Evolutionary conservation across 1,140 invertebrate genomes (phyloP).

Genomic region (Drosophila parvula): DNA sequence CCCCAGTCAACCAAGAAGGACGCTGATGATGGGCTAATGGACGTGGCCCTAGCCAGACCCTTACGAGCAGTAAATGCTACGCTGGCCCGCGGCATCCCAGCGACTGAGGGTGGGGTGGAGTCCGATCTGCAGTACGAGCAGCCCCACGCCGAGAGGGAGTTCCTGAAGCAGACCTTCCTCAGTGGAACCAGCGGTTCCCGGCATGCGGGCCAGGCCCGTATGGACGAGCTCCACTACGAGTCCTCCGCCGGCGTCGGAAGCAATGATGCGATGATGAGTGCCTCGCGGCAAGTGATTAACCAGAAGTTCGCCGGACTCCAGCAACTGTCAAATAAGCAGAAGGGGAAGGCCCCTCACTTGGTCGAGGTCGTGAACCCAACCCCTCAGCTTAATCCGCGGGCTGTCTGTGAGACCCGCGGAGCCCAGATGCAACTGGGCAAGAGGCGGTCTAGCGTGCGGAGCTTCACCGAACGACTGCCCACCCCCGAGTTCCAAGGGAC

Average conservation of each 20-base stretch:
- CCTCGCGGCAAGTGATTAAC: slow-evolving; percentile 58
- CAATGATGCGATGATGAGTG: slow-evolving; percentile 31
- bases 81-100: neutral
- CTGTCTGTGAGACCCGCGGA: neutral
- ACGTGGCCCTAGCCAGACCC: slow-evolving; percentile 20
- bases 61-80: slow-evolving; percentile 1
- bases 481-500: slow-evolving; percentile 5
- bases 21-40: slow-evolving; percentile 9
- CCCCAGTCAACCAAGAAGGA: neutral
- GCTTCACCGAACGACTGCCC: neutral
- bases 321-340: neutral
- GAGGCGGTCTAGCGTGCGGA: neutral
- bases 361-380: slow-evolving; percentile 15
- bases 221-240: slow-evolving; percentile 43
- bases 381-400: slow-evolving; percentile 1
- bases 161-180: slow-evolving; percentile 9
- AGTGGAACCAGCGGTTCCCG: neutral
- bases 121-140: slow-evolving; percentile 8
- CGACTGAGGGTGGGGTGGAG: neutral
- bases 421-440: neutral
- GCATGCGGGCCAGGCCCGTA: slow-evolving; percentile 3
- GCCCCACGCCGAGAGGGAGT: slow-evolving; percentile 18
- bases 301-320: slow-evolving; percentile 16
- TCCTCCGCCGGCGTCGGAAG: neutral
- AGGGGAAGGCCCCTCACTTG: neutral